Percentiles rank a stretch among this genome's conserved stretches.
These are phyloP conservation scores for Galeopsomyia nigrocyanea DNA, from an alignment of 2,888 invertebrate genomes.

Conservation along the genomic window DNA sequence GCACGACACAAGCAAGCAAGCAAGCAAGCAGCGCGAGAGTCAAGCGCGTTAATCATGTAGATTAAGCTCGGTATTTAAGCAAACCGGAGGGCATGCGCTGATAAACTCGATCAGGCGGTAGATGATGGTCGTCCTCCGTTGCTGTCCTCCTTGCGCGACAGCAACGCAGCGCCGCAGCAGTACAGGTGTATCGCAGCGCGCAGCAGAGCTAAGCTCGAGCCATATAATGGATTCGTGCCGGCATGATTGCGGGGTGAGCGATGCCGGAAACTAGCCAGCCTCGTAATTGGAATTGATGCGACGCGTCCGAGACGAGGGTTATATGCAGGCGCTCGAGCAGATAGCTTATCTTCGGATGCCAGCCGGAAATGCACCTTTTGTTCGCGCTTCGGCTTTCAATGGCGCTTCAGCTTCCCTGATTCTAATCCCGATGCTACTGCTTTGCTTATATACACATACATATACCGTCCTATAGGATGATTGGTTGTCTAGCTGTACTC, in stretches of 20 bases:
- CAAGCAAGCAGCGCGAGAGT: neutral
- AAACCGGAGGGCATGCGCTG: neutral
- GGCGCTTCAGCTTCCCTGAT: constrained; percentile 1
- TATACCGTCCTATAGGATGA: too few species aligned
- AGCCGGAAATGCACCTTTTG: constrained; percentile 7
- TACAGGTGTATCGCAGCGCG: too few species aligned
- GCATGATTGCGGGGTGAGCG: constrained; percentile 15
- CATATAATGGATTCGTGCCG: constrained; percentile 39
- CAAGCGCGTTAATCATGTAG: constrained; percentile 25
- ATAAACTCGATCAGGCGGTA: too few species aligned
- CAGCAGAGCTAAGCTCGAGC: neutral
- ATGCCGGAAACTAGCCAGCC: constrained; percentile 6
- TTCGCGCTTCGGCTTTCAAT: constrained; percentile 4
- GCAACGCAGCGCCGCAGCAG: too few species aligned
- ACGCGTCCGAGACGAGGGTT: neutral
- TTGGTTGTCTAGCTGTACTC: too few species aligned
- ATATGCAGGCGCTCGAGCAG: neutral
- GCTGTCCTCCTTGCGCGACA: too few species aligned
- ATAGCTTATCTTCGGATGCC: neutral
- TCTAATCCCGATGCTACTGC: too few species aligned
- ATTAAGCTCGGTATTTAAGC: constrained; percentile 17
- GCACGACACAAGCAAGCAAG: too few species aligned
- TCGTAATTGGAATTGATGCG: constrained; percentile 41
- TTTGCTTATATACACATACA: too few species aligned
- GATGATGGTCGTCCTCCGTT: too few species aligned